Base-by-base conservation (phyloP, 2,888 invertebrate genomes). In the Yponomeuta sedellus region DNA sequence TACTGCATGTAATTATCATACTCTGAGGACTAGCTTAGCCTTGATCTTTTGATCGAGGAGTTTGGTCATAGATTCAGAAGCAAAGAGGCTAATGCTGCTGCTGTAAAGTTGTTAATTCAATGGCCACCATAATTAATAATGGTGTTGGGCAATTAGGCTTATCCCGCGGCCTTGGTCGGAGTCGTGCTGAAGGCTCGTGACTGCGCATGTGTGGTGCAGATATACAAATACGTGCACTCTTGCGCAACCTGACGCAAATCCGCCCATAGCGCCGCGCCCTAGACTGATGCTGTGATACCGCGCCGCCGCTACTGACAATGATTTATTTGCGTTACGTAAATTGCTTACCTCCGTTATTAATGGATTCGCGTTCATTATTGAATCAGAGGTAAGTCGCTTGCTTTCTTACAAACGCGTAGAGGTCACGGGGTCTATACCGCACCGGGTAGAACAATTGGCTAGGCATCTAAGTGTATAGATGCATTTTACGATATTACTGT, bases 201-300 rank as follows among this genome's bases (percentile, higher is more conserved):
- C 58, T 58, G 19, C 8, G 58, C 61, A 39, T n/a, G 39, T 39
- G 25, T 61, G 25, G 61, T 34, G 19, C 58, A 34, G 34, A 34
- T 34, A 34, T 34, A 28, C 28, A 28, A 34, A 8, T 61, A 61
- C 4, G 34, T 19, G 34, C 34, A 39, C 22, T 28, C 34, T 61
- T 59, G 59, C 61, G 61, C 22, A 61, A 61, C 34, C 20, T 12
- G 59, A 52, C 5, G 28, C 34, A 12, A 28, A n/a, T 34, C 61
- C 61, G 61, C 28, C 28, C 61, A 28, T 58, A 61, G 28, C 61
- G 19, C 61, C 61, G 61, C 61, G 10, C 61, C 61, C 34, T 39
- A 25, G 28, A 61, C 61, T 28, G 34, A 61, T 61, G 61, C 61
- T 61, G 28, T 61, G 61, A 61, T 61, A 61, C 25, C 25, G 25